Evolutionary conservation across 2,113 vertebrate genomes (phyloP).

Genomic region (Epinephelus cyanopodus): DNA sequence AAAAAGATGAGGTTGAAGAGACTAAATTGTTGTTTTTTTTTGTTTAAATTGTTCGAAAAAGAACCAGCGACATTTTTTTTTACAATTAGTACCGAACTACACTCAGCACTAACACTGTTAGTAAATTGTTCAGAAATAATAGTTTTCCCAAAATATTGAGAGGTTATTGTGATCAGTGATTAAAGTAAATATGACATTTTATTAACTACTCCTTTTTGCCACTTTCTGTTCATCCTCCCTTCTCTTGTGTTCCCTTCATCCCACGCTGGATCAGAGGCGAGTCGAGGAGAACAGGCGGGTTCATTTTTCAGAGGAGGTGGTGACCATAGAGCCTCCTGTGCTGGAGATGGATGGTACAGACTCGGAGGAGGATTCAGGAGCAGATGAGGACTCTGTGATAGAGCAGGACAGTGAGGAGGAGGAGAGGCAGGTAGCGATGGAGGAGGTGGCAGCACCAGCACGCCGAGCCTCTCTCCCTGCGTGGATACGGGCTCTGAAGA

Average conservation of each 20-base stretch:
- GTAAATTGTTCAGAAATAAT: too few relatives aligned
- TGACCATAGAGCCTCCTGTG: constrained; percentile 54
- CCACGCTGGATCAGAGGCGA: constrained; percentile 71
- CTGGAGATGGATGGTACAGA: constrained; percentile 33
- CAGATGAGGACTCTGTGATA: constrained; percentile 60
- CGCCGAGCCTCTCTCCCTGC: constrained; percentile 61
- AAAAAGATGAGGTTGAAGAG: too few relatives aligned
- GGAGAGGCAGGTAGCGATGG: neutral
- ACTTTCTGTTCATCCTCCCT: neutral
- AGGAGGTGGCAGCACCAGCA: constrained; percentile 33
- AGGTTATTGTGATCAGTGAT: too few relatives aligned
- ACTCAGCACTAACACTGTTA: too few relatives aligned
- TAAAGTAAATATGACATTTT: neutral
- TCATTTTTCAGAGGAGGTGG: constrained; percentile 79
- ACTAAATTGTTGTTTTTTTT: neutral
- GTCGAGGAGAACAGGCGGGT: constrained; percentile 77
- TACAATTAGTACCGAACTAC: too few relatives aligned
- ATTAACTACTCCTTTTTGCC: neutral
- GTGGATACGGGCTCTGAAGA: constrained; percentile 83
- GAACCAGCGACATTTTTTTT: too few relatives aligned
- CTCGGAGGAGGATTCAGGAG: constrained; percentile 64
- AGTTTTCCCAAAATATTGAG: too few relatives aligned
- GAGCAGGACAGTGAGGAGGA: constrained; percentile 51
- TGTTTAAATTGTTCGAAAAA: neutral
- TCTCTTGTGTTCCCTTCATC: neutral